Percentiles rank a stretch among this genome's conserved stretches.
phyloP scores from a whole-genome alignment of 92 coral and sea anemone genomes.

The Zoanthus solanderi region DNA sequence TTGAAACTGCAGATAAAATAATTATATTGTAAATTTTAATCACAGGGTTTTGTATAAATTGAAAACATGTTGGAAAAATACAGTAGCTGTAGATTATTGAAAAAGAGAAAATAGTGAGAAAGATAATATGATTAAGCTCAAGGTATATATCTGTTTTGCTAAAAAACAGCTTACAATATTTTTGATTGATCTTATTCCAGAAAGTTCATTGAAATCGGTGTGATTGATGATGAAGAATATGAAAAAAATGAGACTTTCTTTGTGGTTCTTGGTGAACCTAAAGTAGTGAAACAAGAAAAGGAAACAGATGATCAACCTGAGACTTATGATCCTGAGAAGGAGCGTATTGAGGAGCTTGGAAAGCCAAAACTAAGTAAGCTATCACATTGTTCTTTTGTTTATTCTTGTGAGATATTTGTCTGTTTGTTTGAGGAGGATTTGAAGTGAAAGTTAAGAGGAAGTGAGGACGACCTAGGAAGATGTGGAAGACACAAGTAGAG shows the following conservation, averaged over 20 bases:
- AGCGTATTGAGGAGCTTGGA: constrained; percentile 94
- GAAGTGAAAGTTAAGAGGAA: too few species aligned
- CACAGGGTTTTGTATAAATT: too few species aligned
- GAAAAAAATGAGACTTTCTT: constrained; percentile 90
- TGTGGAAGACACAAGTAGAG: too few species aligned
- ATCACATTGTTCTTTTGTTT: not conserved
- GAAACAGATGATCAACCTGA: constrained; percentile 51
- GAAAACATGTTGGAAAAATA: too few species aligned
- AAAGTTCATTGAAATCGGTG: constrained; percentile 82
- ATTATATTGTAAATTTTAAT: too few species aligned
- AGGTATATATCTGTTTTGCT: too few species aligned
- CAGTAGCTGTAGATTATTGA: too few species aligned
- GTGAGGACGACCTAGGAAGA: too few species aligned
- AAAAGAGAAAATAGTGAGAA: too few species aligned
- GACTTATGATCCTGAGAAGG: constrained; percentile 80
- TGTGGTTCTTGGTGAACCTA: constrained; percentile 91
- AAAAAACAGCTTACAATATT: not conserved
- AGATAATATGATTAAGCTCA: too few species aligned
- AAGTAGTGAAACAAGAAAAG: constrained; percentile 65
- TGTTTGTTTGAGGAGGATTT: too few species aligned
- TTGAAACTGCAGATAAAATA: too few species aligned
- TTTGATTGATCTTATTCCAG: constrained; percentile 42
- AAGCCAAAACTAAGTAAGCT: constrained; percentile 88
- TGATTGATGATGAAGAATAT: constrained; percentile 96
- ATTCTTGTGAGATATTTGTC: not conserved